These are phyloP conservation scores for Lineus longissimus DNA, from an alignment of 1,140 invertebrate genomes.

Conservation along the genomic window DNA sequence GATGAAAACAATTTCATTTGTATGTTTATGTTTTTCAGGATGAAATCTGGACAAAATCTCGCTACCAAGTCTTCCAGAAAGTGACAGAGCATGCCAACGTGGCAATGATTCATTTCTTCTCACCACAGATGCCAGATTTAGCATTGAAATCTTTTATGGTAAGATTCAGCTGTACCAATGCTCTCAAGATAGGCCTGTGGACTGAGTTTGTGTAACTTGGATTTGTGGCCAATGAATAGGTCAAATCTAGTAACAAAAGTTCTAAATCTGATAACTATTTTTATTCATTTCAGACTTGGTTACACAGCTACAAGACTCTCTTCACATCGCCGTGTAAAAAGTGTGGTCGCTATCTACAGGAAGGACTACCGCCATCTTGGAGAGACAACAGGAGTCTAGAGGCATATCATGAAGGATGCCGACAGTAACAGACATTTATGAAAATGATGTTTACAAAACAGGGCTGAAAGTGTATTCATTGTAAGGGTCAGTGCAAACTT, in stretches of 20 bases:
- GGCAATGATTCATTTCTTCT: neutral
- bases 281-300: conserved; percentile 5
- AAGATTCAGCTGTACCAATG: no score
- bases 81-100: neutral
- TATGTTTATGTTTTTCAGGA: no score
- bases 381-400: conserved; percentile 4
- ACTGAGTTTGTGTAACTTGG: neutral
- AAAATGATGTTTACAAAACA: no score
- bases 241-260: no score
- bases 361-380: conserved; percentile 1
- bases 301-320: conserved; percentile 6
- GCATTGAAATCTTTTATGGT: neutral
- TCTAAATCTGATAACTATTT: no score
- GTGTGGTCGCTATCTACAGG: neutral
- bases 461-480: no score
- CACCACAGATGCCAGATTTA: neutral
- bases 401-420: neutral
- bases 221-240: no score
- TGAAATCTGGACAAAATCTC: neutral
- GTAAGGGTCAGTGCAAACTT: no score
- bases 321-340: conserved; percentile 11
- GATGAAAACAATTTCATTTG: no score
- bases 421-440: neutral
- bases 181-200: neutral
- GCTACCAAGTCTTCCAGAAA: neutral